Percentiles rank a stretch among this genome's conserved stretches.
Evolutionary conservation across 2,888 invertebrate genomes (phyloP).

Genomic region (Cabera pusaria): DNA sequence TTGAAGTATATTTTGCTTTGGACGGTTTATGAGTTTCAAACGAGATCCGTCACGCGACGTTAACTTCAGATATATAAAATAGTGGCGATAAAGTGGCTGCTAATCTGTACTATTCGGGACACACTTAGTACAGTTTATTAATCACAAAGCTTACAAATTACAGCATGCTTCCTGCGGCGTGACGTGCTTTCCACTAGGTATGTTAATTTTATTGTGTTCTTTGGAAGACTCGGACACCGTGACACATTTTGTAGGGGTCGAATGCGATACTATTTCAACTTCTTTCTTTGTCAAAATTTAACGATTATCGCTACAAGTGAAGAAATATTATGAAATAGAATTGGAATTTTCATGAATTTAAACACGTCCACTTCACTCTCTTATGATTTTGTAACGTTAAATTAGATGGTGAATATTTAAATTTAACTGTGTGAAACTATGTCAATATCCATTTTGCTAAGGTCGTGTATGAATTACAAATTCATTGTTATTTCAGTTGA

Average conservation of each 20-base stretch:
- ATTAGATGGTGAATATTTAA: too few species aligned
- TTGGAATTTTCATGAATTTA: too few species aligned
- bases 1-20: slow-evolving; percentile 81
- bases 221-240: slow-evolving; percentile 70
- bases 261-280: slow-evolving; percentile 51
- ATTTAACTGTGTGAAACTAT: too few species aligned
- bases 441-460: too few species aligned
- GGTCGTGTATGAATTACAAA: too few species aligned
- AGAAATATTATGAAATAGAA: too few species aligned
- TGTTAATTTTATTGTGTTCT: slow-evolving; percentile 80
- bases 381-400: too few species aligned
- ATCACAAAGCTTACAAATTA: slow-evolving; percentile 84
- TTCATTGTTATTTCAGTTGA: too few species aligned
- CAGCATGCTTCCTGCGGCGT: slow-evolving; percentile 78
- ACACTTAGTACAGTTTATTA: slow-evolving; percentile 83
- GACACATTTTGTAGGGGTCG: slow-evolving; percentile 67
- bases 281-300: slow-evolving; percentile 35
- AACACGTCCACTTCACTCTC: too few species aligned
- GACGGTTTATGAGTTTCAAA: slow-evolving; percentile 83
- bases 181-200: slow-evolving; percentile 77
- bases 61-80: slow-evolving; percentile 64
- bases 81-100: slow-evolving; percentile 82
- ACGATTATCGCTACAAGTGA: slow-evolving; percentile 12
- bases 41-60: slow-evolving; percentile 83
- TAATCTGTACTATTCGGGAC: slow-evolving; percentile 83